Evolutionary conservation across 2,888 invertebrate genomes (phyloP), one percentile per base, ranked within the genome.

Genomic region (Amphimallon solstitiale): DNA sequence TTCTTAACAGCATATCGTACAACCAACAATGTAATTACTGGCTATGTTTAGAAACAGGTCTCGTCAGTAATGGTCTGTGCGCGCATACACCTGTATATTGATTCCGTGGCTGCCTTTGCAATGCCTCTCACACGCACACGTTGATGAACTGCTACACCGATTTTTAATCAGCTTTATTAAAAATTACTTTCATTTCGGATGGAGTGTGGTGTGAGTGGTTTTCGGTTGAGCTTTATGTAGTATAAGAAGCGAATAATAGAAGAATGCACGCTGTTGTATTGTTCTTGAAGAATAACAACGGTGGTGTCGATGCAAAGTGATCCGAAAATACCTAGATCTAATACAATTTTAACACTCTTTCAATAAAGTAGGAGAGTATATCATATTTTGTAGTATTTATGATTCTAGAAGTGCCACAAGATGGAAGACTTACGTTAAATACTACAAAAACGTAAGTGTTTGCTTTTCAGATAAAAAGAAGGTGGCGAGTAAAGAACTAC

Each of bases 1-100:
- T 56, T 56, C 56, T 56, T 23, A 23, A 7, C 54, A 38, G 54
- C 38, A 29, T 56, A 56, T 56, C 56, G 15, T 14, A 43, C 62
- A 69, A 62, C 65, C 69, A 65, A 67, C 69, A 66, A 69, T 66
- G 56, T 69, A 67, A 67, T 69, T 69, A 69, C 66, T 67, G 67
- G 64, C 52, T 63, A 54, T 68, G 67, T 43, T 68, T 62, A 46
- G 64, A 70, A 70, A 69, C 69, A 67, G 68, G 64, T 61, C 63
- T 67, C 63, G 65, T 56, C 67, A 69, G 63, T 69, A 69, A 69
- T 67, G 63, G 67, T 66, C 67, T 69, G 70, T 69, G 69, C 70
- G 70, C 68, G 69, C 68, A 69, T 70, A 66, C 65, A 70, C 70
- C 69, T 67, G 70, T 70, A 66, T 70, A 70, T 70, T 70, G 70